Conservation (phyloP, 2,113 vertebrate genomes). For the Eptesicus fuscus region DNA sequence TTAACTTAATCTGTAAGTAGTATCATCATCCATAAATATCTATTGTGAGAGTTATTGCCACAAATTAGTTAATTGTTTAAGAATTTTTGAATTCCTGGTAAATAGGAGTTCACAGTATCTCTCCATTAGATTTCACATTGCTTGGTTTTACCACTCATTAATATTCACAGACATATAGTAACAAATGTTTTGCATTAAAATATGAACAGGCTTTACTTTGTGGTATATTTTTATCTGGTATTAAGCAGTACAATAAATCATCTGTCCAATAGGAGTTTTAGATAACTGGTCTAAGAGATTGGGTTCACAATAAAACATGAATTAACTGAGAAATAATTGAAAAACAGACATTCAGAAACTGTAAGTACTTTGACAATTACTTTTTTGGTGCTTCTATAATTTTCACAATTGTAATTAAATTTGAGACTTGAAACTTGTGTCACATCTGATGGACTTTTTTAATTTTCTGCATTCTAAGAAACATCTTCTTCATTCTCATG, state of each 20-base stretch:
- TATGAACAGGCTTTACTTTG: not conserved
- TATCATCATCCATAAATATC: not conserved
- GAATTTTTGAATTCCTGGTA: not conserved
- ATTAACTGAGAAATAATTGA: not conserved
- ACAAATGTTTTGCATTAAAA: not conserved
- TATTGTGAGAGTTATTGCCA: not conserved
- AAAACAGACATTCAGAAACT: not conserved
- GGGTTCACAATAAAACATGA: not conserved
- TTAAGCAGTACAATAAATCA: not conserved
- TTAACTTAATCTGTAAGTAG: not conserved
- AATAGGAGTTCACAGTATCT: not conserved
- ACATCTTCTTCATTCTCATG: not conserved
- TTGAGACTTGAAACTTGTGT: not conserved
- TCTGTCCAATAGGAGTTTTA: not conserved
- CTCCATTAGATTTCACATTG: not conserved
- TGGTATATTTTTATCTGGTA: not conserved
- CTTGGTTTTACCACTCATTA: not conserved
- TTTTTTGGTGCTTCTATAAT: not conserved
- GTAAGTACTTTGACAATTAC: not conserved
- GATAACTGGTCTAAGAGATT: not conserved
- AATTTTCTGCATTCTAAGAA: conserved; percentile 16
- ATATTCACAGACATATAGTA: not conserved
- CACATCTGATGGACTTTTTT: not conserved
- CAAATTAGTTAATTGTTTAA: not conserved
- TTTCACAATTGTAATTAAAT: conserved; percentile 1